Percentiles rank a stretch among this genome's conserved stretches.
Evolutionary conservation across 2,888 invertebrate species (phyloP).

Genomic region (Pogonocherus hispidulus): DNA sequence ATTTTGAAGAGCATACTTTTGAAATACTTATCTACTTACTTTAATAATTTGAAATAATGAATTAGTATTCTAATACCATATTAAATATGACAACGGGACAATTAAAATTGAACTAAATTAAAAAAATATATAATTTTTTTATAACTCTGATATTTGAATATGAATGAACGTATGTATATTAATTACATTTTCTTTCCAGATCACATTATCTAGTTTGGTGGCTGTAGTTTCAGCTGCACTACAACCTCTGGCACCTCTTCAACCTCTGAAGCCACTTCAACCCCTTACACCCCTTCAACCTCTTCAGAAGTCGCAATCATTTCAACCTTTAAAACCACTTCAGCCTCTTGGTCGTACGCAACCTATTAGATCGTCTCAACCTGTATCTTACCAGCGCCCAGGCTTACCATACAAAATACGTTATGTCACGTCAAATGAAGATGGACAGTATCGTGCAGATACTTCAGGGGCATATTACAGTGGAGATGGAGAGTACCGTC

Average conservation of each 20-base stretch:
- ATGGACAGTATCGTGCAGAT: conserved; percentile 66
- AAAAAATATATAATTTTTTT: too few species aligned
- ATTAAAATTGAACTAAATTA: too few species aligned
- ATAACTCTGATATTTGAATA: too few species aligned
- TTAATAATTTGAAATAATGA: too few species aligned
- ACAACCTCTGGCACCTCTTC: not conserved
- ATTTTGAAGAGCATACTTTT: too few species aligned
- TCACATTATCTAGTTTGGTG: not conserved
- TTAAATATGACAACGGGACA: too few species aligned
- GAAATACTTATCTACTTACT: too few species aligned
- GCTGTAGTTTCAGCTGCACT: conserved; percentile 15
- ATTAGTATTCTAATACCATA: too few species aligned
- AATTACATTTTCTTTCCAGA: conserved; percentile 9
- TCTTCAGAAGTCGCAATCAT: not conserved
- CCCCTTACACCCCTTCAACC: not conserved
- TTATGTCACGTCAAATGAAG: conserved; percentile 18
- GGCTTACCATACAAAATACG: not conserved
- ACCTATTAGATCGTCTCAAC: not conserved
- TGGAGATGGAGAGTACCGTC: conserved; percentile 12
- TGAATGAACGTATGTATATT: not conserved
- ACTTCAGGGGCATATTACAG: conserved; percentile 68
- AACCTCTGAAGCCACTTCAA: not conserved
- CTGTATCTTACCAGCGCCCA: not conserved
- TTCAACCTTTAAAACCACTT: not conserved
- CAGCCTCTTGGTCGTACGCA: not conserved